Evolutionary conservation across 2,797 vertebrate species (phyloP).

Genomic region (Urosaurus nigricauda): DNA sequence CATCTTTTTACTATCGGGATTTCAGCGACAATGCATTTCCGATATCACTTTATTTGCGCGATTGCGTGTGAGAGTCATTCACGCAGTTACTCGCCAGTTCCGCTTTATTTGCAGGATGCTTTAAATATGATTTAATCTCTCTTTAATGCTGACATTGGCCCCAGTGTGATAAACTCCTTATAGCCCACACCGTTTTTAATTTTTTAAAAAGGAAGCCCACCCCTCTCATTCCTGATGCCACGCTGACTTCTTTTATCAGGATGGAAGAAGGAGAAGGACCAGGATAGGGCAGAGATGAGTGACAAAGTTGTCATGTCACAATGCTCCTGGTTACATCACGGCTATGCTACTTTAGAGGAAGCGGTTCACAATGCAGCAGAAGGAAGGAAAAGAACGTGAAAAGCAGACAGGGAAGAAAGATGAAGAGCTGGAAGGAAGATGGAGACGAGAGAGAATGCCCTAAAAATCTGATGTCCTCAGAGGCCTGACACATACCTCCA

Average conservation of each 20-base stretch:
- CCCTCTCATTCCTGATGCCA: neutral
- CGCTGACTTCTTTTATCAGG: slow-evolving; percentile 6
- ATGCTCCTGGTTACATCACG: slow-evolving; percentile 32
- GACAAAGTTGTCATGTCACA: slow-evolving; percentile 38
- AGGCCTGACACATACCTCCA: slow-evolving; percentile 21
- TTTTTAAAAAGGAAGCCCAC: neutral
- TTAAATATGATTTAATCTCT: too few relatives aligned
- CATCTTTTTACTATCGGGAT: too few relatives aligned
- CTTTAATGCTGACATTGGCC: too few relatives aligned
- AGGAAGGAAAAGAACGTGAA: slow-evolving; percentile 17
- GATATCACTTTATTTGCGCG: too few relatives aligned
- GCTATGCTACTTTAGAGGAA: slow-evolving; percentile 11
- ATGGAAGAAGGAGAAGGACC: slow-evolving; percentile 18
- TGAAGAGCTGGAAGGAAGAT: slow-evolving; percentile 2
- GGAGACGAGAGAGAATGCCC: neutral
- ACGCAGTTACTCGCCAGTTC: too few relatives aligned
- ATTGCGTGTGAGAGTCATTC: too few relatives aligned
- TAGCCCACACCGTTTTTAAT: neutral
- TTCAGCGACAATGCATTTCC: too few relatives aligned
- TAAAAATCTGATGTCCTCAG: slow-evolving; percentile 18
- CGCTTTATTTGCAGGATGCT: too few relatives aligned
- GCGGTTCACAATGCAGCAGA: slow-evolving; percentile 23
- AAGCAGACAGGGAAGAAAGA: slow-evolving; percentile 33
- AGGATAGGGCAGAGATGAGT: neutral
- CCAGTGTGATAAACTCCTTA: too few relatives aligned